Percentiles rank a stretch among this genome's conserved stretches.
Conservation (phyloP, 2,888 invertebrate genomes). For the Crossocerus cetratus region DNA sequence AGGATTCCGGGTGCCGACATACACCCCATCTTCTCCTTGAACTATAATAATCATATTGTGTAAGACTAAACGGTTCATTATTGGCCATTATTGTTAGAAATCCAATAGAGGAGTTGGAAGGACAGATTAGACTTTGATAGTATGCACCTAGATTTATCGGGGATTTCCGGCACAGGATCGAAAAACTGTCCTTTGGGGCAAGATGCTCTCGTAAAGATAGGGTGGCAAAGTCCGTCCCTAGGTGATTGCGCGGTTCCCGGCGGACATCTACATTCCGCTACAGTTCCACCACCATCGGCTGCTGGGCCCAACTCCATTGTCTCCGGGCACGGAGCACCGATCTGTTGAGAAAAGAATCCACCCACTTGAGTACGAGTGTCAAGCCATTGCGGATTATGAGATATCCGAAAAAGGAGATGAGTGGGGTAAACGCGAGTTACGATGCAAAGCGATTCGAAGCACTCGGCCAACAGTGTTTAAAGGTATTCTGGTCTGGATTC, state of each 20-base stretch:
- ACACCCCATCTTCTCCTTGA: conserved; percentile 83
- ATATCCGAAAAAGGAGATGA: no score
- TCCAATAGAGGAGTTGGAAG: no score
- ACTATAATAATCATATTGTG: conserved; percentile 67
- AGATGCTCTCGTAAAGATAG: conserved; percentile 86
- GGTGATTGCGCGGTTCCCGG: conserved; percentile 87
- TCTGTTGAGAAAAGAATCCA: conserved; percentile 65
- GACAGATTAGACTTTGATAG: not conserved
- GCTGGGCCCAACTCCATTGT: conserved; percentile 89
- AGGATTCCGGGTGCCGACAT: conserved; percentile 83
- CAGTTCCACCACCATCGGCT: conserved; percentile 79
- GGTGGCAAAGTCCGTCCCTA: conserved; percentile 84
- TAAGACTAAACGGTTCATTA: not conserved
- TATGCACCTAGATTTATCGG: conserved; percentile 65
- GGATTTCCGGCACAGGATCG: conserved; percentile 80
- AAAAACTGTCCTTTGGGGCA: conserved; percentile 87
- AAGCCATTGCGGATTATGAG: no score
- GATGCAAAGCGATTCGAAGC: no score
- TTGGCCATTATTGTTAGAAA: not conserved
- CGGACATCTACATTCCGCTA: conserved; percentile 90
- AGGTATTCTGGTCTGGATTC: not conserved
- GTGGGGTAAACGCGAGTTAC: no score
- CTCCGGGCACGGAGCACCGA: conserved; percentile 89
- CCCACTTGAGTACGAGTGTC: no score
- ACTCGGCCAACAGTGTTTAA: no score